Evolutionary conservation across 2,113 vertebrate species (phyloP).

Genomic region (Syngnathus typhle): DNA sequence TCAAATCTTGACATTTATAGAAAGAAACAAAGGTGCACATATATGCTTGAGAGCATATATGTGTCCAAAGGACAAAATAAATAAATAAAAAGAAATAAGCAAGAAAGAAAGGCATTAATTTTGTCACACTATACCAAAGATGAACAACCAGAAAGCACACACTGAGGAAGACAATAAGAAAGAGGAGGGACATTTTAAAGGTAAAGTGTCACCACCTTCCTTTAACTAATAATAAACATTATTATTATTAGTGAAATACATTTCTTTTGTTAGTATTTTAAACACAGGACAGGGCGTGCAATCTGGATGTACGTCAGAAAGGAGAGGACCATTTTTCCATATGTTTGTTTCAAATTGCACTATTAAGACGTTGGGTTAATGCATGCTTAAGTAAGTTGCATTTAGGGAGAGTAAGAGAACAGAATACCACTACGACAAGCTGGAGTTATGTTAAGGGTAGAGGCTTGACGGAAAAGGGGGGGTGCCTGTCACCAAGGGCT

Average conservation of each 20-base stretch:
- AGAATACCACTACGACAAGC: conserved; percentile 84
- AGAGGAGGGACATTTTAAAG: conserved; percentile 68
- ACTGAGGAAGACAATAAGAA: conserved; percentile 67
- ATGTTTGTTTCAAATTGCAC: conserved; percentile 76
- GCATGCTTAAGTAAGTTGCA: conserved; percentile 99
- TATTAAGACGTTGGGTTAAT: conserved; percentile 72
- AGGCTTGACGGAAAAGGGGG: conserved; percentile 45
- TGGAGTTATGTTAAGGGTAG: conserved; percentile 29
- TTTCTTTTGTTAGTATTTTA: conserved; percentile 70
- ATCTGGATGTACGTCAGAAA: conserved; percentile 90
- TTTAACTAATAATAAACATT: conserved; percentile 76
- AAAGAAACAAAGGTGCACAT: conserved; percentile 61
- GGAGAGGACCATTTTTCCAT: conserved; percentile 65
- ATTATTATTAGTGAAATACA: conserved; percentile 69
- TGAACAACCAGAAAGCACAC: conserved; percentile 87
- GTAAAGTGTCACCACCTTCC: conserved; percentile 66
- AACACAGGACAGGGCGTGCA: conserved; percentile 79
- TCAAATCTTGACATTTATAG: conserved; percentile 59
- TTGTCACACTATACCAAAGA: conserved; percentile 77
- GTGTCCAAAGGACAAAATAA: conserved; percentile 43
- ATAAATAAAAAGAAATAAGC: conserved; percentile 54
- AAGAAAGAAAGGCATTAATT: conserved; percentile 73
- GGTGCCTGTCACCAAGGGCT: conserved; percentile 62
- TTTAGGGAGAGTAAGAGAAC: conserved; percentile 91
- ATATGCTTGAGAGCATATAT: conserved; percentile 67